Evolutionary conservation across 2,113 vertebrate genomes (phyloP).

Genomic region (Python bivittatus): DNA sequence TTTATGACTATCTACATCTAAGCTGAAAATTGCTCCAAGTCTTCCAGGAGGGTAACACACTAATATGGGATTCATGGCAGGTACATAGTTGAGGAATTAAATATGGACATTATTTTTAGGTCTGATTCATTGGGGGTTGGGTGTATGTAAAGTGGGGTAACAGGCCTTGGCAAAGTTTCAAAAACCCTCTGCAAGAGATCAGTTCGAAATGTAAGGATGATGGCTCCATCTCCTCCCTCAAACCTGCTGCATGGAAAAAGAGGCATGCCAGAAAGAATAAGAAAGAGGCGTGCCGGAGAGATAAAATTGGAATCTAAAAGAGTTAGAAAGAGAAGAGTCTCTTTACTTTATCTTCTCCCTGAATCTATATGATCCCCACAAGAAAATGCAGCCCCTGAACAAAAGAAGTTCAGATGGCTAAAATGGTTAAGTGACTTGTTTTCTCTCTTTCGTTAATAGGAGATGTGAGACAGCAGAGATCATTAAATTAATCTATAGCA

Average conservation of each 20-base stretch:
- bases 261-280: too few species aligned
- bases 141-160: too few species aligned
- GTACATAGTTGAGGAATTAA: not conserved
- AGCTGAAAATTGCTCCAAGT: not conserved
- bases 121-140: too few species aligned
- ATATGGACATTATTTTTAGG: not conserved
- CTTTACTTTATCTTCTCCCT: not conserved
- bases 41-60: not conserved
- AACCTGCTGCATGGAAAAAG: too few species aligned
- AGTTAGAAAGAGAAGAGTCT: not conserved
- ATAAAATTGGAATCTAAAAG: too few species aligned
- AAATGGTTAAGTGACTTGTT: not conserved
- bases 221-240: too few species aligned
- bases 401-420: not conserved
- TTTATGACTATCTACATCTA: not conserved
- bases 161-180: too few species aligned
- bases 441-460: not conserved
- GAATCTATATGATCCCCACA: not conserved
- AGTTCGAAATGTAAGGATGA: too few species aligned
- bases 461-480: not conserved
- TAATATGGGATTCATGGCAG: too few species aligned
- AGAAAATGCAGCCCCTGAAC: not conserved
- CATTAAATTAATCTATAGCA: not conserved
- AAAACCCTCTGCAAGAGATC: too few species aligned
- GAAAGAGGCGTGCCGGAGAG: too few species aligned